Evolutionary conservation across 2,113 vertebrate species (phyloP), one percentile per base, ranked within the genome.

Genomic region (Myotis yumanensis): DNA sequence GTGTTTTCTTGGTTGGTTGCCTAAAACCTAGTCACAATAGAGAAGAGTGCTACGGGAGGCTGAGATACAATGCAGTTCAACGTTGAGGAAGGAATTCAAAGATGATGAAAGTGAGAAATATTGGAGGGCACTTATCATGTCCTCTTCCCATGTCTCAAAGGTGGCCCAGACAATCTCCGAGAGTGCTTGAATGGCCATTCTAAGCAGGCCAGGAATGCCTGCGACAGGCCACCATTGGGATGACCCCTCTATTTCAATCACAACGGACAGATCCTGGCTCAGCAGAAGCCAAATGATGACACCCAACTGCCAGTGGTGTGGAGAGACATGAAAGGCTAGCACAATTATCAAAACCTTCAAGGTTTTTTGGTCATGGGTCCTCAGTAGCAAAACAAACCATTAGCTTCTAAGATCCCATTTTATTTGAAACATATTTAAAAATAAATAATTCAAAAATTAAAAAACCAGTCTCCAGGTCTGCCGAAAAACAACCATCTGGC

Each of bases 1-100:
- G 22, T 79, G 54, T 94, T 94, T 90, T 86, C 68, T 89, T 75
- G 28, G 23, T 91, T 46, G 64, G 6, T 69, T 75, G 68, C 73
- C 57, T 72, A 48, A 93, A 96, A 77, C 35, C 72, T 30, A 28
- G 46, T 57, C 62, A 40, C 43, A 40, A 16, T 23, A 32, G 18
- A 81, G n/a, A 15, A 40, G 23, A 35, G n/a, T 30, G 20, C 20
- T 68, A 77, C 51, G 81, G 72, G 20, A 62, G 80, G 72, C 37
- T 14, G 80, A 69, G 59, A 71, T 30, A 18, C 32, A 35, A 11
- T 37, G 48, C 51, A 18, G 35, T 48, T 5, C 40, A 68, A 40
- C 11, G 73, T 62, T 32, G 46, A 91, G 54, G 35, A 89, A 64
- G 54, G 32, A 64, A 72, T 81, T 95, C 28, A 22, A 72, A 90